Evolutionary conservation across 2,797 vertebrate species (phyloP), one percentile per base, ranked within the genome.

Genomic region (Calcarius lapponicus): DNA sequence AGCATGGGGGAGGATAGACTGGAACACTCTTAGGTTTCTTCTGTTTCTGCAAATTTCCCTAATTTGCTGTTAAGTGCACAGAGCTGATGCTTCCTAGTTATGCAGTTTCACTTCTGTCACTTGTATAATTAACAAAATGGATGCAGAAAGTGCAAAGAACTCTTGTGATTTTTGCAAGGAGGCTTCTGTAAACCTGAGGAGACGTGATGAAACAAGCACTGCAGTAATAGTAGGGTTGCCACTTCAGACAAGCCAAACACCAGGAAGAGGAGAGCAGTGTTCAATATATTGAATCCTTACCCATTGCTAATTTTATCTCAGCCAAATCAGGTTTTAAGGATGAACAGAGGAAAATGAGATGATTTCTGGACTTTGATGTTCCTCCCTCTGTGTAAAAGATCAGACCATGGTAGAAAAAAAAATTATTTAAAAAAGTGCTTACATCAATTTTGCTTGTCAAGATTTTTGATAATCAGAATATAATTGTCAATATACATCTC

Each of bases 151-250:
- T 75, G 12, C 20, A 79, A 58, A 56, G 15, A 51, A 3, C 17
- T 72, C 28, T 40, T 36, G 3, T 21, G 38, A 43, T 71, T 81
- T 69, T 19, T 56, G 61, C 62, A 78, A 70, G 20, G 5, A 79
- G 26, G 22, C 26, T 78, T 70, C 76, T 83, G 43, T 34, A 80
- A 93, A 61, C 9, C 20, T 67, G n/a, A 45, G 22, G 17, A 64
- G 21, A 50, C 0, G 0, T 45, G 34, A 75, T 40, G 15, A 78
- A 69, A 54, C 34, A 86, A 73, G 8, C 13, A 31, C 9, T 17
- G 16, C 3, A 65, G 14, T 31, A 65, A 61, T 6, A 47, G 42
- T 5, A 32, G 7, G 1, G 9, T 19, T 78, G 12, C 29, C 54
- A 17, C 21, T 43, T 50, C 40, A 58, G 7, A 60, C 5, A 25